phyloP scores from a whole-genome alignment of 2,888 invertebrate species.

The Coenonympha arcania region DNA sequence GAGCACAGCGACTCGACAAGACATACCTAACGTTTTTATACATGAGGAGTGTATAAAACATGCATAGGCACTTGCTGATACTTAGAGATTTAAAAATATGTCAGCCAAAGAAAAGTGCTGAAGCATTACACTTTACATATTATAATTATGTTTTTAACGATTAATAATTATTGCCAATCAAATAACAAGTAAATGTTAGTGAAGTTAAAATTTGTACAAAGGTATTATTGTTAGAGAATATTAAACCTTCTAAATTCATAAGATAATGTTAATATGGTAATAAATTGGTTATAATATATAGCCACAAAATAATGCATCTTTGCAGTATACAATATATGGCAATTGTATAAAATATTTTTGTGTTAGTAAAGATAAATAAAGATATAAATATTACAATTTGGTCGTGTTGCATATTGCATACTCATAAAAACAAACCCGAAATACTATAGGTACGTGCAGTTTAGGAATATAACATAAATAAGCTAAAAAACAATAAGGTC shows the following conservation, averaged over 20 bases:
- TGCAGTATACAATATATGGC: no score
- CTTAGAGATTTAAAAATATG: constrained; percentile 37
- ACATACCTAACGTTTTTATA: constrained; percentile 44
- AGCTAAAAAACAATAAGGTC: constrained; percentile 19
- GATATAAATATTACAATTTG: constrained; percentile 54
- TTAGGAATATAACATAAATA: constrained; percentile 14
- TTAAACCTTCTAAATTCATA: neutral
- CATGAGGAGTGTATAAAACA: constrained; percentile 63
- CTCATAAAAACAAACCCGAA: constrained; percentile 28
- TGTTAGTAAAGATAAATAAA: constrained; percentile 27
- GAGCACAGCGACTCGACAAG: constrained; percentile 38
- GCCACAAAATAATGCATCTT: no score
- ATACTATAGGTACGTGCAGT: constrained; percentile 25
- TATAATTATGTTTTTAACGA: constrained; percentile 55
- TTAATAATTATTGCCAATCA: constrained; percentile 20
- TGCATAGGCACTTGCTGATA: constrained; percentile 65
- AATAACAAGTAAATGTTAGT: constrained; percentile 11
- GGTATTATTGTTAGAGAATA: neutral
- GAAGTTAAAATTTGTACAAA: constrained; percentile 12
- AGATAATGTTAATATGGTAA: neutral
- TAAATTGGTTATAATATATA: no score
- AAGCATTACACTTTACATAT: constrained; percentile 67
- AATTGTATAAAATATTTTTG: constrained; percentile 1
- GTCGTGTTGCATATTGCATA: constrained; percentile 60
- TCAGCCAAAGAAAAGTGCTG: constrained; percentile 69